Evolutionary conservation across 2,888 invertebrate species (phyloP), one percentile per base, ranked within the genome.

Genomic region (Melieria omissa): DNA sequence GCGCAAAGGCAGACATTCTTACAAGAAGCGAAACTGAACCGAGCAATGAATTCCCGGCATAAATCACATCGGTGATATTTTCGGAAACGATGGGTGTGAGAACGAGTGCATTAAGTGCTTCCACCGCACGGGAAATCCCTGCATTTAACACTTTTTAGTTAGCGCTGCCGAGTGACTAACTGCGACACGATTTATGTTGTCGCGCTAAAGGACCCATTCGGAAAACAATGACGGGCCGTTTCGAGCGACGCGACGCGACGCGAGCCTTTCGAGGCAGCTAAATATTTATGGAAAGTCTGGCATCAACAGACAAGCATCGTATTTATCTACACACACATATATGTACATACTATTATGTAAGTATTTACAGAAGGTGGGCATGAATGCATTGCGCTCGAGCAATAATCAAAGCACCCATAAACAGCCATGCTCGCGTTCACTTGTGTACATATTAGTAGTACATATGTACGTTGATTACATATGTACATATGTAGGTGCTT

Each of bases 11-110:
- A 14, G 14, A 52, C 9, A 52, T 52, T 52, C 7, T 52, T 14
- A 52, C 52, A 14, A 52, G 52, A 52, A 52, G 9, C 14, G 52
- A 52, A 52, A 52, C n/a, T 14, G 52, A 14, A 52, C 14, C 52
- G 29, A 29, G 29, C 52, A 52, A 52, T 52, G 14, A 52, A 52
- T 52, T 52, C 52, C 52, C 52, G n/a, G 14, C 12, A 52, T 52
- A 52, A 52, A 52, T 52, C 52, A 52, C 52, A n/a, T 52, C 9
- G 14, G 52, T 52, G 12, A n/a, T 52, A 52, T 52, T 52, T 52
- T 9, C 14, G 52, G 52, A 52, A 8, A 12, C 52, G n/a, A 8
- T 14, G 14, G 29, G 29, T 29, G 29, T 29, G 29, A 29, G 29
- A 29, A 29, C 29, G 29, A 29, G 29, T n/a, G 52, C 9, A 52